Evolutionary conservation across 1,140 invertebrate species (phyloP), one percentile per base, ranked within the genome.

Genomic region (Bombus superbus): DNA sequence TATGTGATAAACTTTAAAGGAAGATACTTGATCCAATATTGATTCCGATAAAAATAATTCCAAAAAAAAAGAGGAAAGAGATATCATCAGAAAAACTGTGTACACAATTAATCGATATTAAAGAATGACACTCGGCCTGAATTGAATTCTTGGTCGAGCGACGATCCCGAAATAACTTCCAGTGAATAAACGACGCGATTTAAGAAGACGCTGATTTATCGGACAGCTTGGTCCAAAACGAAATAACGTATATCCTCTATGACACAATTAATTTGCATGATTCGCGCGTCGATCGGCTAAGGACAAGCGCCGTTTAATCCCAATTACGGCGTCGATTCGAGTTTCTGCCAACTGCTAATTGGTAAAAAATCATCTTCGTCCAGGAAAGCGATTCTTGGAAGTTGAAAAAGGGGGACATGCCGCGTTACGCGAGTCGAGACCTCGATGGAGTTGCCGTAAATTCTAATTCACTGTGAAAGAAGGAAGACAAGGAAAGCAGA

Each of bases 391-490:
- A 72, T 85, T 85, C 83, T 85, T 85, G 64, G 72, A 88, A 77
- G 69, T 59, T 47, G 53, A 89, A 87, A 75, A 69, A 72, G 69
- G 62, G 73, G 77, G 66, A 86, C 47, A 80, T 57, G 81, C 47
- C 57, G 81, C 40, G 83, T 64, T 71, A 68, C 35, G 72, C 66
- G 62, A 81, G 71, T 78, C 80, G 75, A 88, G 79, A 57, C 80
- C 87, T 82, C 81, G 86, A 86, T 90, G 71, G 72, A 44, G 53
- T 42, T 59, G 86, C 85, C 88, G 93, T 94, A 92, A 94, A 94
- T 94, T 88, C 92, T 91, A 94, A 94, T 94, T 93, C 88, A 79
- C 66, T 35, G 42, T 25, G n/a, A 47, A 88, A 91, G 87, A 91
- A 59, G 71, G 87, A 53, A 53, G 47, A 84, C 74, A 68, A 89